These are phyloP conservation scores for Aleiodes alternator DNA, from an alignment of 2,888 invertebrate genomes.

Conservation along the genomic window DNA sequence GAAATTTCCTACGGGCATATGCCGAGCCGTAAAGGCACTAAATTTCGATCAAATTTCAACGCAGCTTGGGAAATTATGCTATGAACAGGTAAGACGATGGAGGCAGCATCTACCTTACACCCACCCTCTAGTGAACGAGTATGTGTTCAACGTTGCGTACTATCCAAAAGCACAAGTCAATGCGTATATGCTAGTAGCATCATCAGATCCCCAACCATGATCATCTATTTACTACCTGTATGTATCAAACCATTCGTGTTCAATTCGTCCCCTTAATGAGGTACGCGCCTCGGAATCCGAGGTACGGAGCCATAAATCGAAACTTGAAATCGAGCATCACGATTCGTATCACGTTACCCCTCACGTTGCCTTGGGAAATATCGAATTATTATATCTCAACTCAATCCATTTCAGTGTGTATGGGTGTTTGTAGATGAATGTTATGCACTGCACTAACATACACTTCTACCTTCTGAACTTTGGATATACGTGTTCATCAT, in stretches of 20 bases:
- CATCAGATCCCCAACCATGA: neutral
- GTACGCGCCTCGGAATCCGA: constrained; percentile 43
- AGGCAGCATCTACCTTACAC: too few relatives aligned
- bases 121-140: neutral
- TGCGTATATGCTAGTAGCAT: constrained; percentile 10
- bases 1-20: constrained; percentile 41
- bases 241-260: constrained; percentile 20
- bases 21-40: constrained; percentile 42
- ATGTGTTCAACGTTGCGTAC: constrained; percentile 14
- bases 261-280: constrained; percentile 47
- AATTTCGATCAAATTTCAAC: constrained; percentile 57
- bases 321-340: constrained; percentile 49
- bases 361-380: constrained; percentile 47
- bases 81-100: constrained; percentile 34
- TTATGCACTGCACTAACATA: neutral
- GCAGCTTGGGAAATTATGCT: constrained; percentile 45
- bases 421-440: constrained; percentile 32
- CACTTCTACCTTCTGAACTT: neutral
- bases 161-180: constrained; percentile 15
- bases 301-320: constrained; percentile 49
- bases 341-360: constrained; percentile 49
- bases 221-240: neutral
- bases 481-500: constrained; percentile 36
- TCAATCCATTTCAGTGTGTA: constrained; percentile 37
- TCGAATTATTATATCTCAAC: constrained; percentile 50